Evolutionary conservation across 92 coral and sea anemone species (phyloP), one percentile per base, ranked within the genome.

Genomic region (Blastomussa wellsi): DNA sequence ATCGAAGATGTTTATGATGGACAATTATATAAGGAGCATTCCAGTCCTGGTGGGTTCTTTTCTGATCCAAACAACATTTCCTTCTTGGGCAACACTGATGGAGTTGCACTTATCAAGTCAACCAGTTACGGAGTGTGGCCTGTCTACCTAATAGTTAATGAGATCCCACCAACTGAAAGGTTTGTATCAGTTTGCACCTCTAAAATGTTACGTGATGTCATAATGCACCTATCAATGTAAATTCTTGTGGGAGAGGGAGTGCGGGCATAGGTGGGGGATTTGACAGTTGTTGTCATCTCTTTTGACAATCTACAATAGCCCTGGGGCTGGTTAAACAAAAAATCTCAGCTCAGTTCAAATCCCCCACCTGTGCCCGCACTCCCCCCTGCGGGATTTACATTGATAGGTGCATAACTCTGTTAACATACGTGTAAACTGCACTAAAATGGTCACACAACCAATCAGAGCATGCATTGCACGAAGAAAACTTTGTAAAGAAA

Each of bases 1-100:
- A 86, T 79, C 37, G 90, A 86, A 37, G 90, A 86, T 72, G 86
- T 86, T 8, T 86, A 86, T 80, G 90, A 86, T 80, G 90, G 90
- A 44, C 66, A 66, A 31, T 35, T 86, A 42, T 86, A 86, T 26
- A 86, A 86, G 82, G 24, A 66, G 76, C 75, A 62, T 69, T 79
- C 72, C 48, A 51, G 72, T 19, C 68, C 77, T 51, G 78, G 84
- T 78, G 89, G 89, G 22, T 86, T 86, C 57, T 64, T 86, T 64
- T 59, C 89, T 16, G 41, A 77, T 77, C 76, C 86, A 62, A 41
- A 77, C 47, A 86, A 86, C 70, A 79, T 86, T 41, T 86, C 89
- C 24, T 65, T 86, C 77, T 72, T 86, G 72, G 89, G 89, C 36
- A 86, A 86, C 62, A 86, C 85, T 65, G 89, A 86, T 78, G 89